These are phyloP conservation scores for Andrena flavipes DNA, from an alignment of 2,888 invertebrate genomes.

Conservation along the genomic window DNA sequence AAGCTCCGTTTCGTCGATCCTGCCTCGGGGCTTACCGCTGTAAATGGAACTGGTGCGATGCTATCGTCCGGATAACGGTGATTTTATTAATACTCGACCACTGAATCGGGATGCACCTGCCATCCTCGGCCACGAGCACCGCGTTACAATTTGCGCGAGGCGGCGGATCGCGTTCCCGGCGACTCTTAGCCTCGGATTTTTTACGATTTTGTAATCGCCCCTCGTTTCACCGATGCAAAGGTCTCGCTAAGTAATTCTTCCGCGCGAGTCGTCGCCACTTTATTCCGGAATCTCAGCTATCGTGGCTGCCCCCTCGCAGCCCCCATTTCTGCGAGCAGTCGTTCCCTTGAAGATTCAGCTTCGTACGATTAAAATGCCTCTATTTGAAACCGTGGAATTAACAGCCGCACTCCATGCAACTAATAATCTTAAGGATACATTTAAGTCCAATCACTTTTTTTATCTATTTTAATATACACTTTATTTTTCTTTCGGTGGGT, in stretches of 20 bases:
- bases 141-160: slow-evolving; percentile 49
- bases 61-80: slow-evolving; percentile 58
- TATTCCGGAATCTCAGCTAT: slow-evolving; percentile 31
- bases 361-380: too few relatives aligned
- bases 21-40: not conserved
- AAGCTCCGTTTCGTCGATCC: slow-evolving; percentile 47
- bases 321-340: not conserved
- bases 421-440: too few relatives aligned
- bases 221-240: not conserved
- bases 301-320: not conserved
- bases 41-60: slow-evolving; percentile 51
- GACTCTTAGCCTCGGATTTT: slow-evolving; percentile 36
- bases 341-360: not conserved
- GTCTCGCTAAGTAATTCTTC: slow-evolving; percentile 32
- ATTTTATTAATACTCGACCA: slow-evolving; percentile 63
- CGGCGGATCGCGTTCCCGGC: slow-evolving; percentile 44
- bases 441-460: too few relatives aligned
- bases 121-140: slow-evolving; percentile 35
- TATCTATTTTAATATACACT: too few relatives aligned
- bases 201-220: slow-evolving; percentile 45
- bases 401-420: too few relatives aligned
- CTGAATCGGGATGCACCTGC: slow-evolving; percentile 57
- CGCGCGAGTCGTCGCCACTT: slow-evolving; percentile 15
- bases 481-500: too few relatives aligned
- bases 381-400: too few relatives aligned